A percentile compares a stretch with the other conserved stretches of the same genome.
Conservation (phyloP, 2,113 vertebrate genomes). For the Fregetta grallaria region DNA sequence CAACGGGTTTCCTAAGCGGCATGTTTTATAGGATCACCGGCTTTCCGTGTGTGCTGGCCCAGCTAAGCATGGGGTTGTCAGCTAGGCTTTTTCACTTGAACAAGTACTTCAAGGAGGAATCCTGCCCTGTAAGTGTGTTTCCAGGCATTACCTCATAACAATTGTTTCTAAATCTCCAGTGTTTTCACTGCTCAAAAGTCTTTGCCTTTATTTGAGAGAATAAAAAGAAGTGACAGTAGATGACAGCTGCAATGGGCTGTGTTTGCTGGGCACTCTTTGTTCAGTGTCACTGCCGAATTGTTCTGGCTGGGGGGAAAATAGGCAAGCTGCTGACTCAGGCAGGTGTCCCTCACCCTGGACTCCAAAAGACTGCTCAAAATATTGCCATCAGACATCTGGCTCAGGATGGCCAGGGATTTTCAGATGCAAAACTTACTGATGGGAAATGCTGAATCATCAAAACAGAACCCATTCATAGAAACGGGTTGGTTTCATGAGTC, state of each 20-base stretch:
- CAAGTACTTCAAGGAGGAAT: constrained; percentile 5
- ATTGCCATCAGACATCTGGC: neutral
- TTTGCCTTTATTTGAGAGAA: constrained; percentile 57
- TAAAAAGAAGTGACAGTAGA: constrained; percentile 54
- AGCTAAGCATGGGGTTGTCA: neutral
- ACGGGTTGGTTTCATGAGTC: neutral
- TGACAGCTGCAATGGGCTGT: constrained; percentile 64
- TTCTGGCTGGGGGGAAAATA: neutral
- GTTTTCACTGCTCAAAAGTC: constrained; percentile 40
- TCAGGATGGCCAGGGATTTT: neutral
- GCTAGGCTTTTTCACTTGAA: neutral
- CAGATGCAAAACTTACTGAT: neutral
- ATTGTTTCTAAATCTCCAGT: constrained; percentile 46
- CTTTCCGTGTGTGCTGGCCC: neutral
- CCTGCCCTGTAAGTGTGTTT: constrained; percentile 5
- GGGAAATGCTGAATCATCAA: neutral
- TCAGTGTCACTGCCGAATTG: neutral
- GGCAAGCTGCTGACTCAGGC: neutral
- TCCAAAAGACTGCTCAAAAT: neutral
- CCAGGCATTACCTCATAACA: constrained; percentile 44
- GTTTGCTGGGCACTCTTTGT: constrained; percentile 1
- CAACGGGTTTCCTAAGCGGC: neutral
- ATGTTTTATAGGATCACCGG: neutral
- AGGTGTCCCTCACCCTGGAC: neutral
- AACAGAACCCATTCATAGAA: neutral